Evolutionary conservation across 2,888 invertebrate genomes (phyloP).

Genomic region (Stenoptilia bipunctidactyla): DNA sequence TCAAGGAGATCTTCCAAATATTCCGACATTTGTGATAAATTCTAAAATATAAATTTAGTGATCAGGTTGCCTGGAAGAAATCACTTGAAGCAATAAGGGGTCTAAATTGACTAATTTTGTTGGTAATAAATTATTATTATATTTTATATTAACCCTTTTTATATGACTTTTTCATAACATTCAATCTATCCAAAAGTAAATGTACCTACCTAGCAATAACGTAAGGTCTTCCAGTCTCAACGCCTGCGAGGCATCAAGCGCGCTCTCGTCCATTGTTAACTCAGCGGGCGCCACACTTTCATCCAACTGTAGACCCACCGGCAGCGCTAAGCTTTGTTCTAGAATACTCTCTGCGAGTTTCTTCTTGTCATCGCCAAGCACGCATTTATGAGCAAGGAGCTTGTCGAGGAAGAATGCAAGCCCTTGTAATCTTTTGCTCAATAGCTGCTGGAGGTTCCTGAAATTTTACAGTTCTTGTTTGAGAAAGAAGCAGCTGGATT

Average conservation of each 20-base stretch:
- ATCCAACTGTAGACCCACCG: slow-evolving; percentile 56
- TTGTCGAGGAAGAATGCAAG: slow-evolving; percentile 76
- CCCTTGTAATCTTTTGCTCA: slow-evolving; percentile 75
- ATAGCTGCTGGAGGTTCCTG: slow-evolving; percentile 60
- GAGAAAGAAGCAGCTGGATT: background rate
- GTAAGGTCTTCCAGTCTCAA: slow-evolving; percentile 58
- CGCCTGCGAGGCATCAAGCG: slow-evolving; percentile 52
- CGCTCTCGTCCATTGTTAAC: slow-evolving; percentile 56
- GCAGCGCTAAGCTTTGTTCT: slow-evolving; percentile 60
- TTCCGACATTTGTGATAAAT: too few species aligned
- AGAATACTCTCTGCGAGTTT: slow-evolving; percentile 59
- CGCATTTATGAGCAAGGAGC: slow-evolving; percentile 72
- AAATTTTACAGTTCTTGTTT: slow-evolving; percentile 17
- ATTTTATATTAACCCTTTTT: too few species aligned
- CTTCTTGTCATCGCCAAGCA: slow-evolving; percentile 61
- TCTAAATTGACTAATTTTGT: too few species aligned
- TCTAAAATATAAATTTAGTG: too few species aligned
- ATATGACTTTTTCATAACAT: too few species aligned
- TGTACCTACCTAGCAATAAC: slow-evolving; percentile 60
- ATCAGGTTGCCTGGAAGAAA: too few species aligned
- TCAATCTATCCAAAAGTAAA: slow-evolving; percentile 27
- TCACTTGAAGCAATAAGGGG: too few species aligned
- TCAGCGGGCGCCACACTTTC: slow-evolving; percentile 60
- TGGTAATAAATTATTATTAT: too few species aligned
- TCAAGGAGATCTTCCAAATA: too few species aligned